Percentiles rank a stretch among this genome's conserved stretches.
Evolutionary conservation across 30 jellyfish, hydroid and myxozoan genomes (phyloP).

Genomic region (Aurelia aurita complex sp. Pacific): DNA sequence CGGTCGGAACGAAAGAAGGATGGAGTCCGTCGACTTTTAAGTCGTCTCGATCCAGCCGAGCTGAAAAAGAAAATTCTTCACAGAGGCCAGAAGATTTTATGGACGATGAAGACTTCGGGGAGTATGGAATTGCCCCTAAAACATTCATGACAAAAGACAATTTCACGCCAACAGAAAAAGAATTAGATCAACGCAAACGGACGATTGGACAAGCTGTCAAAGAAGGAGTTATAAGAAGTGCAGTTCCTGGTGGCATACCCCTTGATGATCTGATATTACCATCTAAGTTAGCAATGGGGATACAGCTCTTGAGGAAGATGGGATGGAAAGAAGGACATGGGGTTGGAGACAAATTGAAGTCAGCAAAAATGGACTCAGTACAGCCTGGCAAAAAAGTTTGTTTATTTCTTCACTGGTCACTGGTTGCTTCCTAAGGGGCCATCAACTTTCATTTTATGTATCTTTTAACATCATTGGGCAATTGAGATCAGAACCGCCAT

Average conservation of each 20-base stretch:
- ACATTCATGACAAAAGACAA: slow-evolving; percentile 59
- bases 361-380: background rate
- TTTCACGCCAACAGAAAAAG: slow-evolving; percentile 73
- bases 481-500: no score
- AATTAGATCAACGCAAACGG: slow-evolving; percentile 58
- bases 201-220: slow-evolving; percentile 69
- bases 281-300: slow-evolving; percentile 81
- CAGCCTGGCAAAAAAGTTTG: no score
- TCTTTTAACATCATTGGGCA: no score
- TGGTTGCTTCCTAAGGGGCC: no score
- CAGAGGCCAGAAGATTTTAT: slow-evolving; percentile 95
- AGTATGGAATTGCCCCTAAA: slow-evolving; percentile 97
- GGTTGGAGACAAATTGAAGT: slow-evolving; percentile 83
- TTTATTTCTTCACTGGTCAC: no score
- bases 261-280: slow-evolving; percentile 79
- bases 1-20: slow-evolving; percentile 99
- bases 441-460: no score
- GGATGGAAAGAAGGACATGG: slow-evolving; percentile 99
- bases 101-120: slow-evolving; percentile 99
- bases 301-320: slow-evolving; percentile 80
- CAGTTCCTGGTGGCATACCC: slow-evolving; percentile 92
- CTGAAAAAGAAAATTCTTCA: slow-evolving; percentile 23
- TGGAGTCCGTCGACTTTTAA: slow-evolving; percentile 94
- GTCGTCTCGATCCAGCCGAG: slow-evolving; percentile 84
- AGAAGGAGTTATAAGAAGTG: slow-evolving; percentile 84